Evolutionary conservation across 35 echinoderm and acorn worm species (phyloP).

Genomic region (Hemicentrotus pulcherrimus): DNA sequence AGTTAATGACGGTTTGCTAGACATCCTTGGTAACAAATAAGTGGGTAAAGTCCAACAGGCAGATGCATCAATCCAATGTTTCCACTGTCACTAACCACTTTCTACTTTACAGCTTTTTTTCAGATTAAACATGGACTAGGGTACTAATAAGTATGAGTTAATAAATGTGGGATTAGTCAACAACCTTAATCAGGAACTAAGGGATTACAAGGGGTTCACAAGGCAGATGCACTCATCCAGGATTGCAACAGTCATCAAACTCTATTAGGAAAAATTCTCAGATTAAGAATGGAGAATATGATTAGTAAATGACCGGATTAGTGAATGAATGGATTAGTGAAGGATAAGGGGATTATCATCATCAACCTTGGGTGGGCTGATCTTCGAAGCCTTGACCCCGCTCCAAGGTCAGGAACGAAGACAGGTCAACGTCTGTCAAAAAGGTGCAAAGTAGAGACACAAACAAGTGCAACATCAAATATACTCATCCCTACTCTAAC

Average conservation of each 20-base stretch:
- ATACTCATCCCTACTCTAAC: not conserved
- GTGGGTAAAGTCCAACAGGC: not conserved
- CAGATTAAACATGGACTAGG: no score
- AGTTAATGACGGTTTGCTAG: not conserved
- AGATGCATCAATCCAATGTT: not conserved
- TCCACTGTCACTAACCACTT: not conserved
- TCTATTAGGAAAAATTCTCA: no score
- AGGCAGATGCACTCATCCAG: no score
- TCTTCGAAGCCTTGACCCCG: not conserved
- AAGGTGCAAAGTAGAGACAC: constrained; percentile 46
- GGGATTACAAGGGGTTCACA: no score
- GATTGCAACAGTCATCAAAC: no score
- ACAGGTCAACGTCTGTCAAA: constrained; percentile 32
- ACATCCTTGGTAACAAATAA: not conserved
- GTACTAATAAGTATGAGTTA: no score
- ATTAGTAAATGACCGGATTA: not conserved
- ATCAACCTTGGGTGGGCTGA: constrained; percentile 34
- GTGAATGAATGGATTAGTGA: not conserved
- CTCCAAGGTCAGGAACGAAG: constrained; percentile 28
- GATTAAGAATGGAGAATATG: not conserved
- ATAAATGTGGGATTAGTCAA: no score
- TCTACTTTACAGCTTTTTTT: no score
- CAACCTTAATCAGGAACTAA: no score
- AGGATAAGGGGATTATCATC: not conserved
- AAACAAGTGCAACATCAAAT: not conserved